phyloP scores from a whole-genome alignment of 2,888 invertebrate species.

The Caenorhabditis virilis region DNA sequence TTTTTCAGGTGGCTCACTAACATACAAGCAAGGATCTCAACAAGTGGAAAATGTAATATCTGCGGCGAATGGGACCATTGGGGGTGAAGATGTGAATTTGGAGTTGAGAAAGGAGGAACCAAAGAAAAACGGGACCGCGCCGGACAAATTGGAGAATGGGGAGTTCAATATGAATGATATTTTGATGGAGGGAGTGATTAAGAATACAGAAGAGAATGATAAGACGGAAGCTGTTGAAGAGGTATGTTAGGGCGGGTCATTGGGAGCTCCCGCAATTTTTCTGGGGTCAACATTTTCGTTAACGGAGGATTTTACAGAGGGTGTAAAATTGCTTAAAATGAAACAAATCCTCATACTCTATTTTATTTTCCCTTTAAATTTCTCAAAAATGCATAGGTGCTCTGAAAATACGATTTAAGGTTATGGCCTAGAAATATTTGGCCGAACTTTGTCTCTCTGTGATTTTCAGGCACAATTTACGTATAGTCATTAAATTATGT shows the following conservation, averaged over 20 bases:
- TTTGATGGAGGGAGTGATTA: slow-evolving; percentile 10
- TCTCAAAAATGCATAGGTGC: no score
- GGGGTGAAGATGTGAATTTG: slow-evolving; percentile 11
- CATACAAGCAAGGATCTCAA: slow-evolving; percentile 24
- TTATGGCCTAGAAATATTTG: no score
- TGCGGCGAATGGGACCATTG: slow-evolving; percentile 20
- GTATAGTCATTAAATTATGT: no score
- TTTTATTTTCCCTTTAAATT: no score
- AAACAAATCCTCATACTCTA: no score
- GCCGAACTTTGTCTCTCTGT: no score
- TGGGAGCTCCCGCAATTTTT: no score
- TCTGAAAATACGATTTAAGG: no score
- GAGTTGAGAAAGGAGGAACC: slow-evolving; percentile 4
- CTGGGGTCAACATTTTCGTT: no score
- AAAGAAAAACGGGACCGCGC: slow-evolving; percentile 12
- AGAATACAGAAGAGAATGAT: slow-evolving; percentile 5
- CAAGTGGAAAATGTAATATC: slow-evolving; percentile 15
- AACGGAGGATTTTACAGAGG: no score
- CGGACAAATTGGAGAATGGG: background rate
- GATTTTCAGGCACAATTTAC: no score
- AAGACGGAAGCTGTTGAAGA: slow-evolving; percentile 13
- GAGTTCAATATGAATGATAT: slow-evolving; percentile 27
- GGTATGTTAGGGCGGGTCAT: slow-evolving; percentile 7
- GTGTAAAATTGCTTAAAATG: no score
- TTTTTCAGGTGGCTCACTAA: slow-evolving; percentile 33